phyloP scores from a whole-genome alignment of 2,888 invertebrate genomes.

The Drosophila phalerata region DNA sequence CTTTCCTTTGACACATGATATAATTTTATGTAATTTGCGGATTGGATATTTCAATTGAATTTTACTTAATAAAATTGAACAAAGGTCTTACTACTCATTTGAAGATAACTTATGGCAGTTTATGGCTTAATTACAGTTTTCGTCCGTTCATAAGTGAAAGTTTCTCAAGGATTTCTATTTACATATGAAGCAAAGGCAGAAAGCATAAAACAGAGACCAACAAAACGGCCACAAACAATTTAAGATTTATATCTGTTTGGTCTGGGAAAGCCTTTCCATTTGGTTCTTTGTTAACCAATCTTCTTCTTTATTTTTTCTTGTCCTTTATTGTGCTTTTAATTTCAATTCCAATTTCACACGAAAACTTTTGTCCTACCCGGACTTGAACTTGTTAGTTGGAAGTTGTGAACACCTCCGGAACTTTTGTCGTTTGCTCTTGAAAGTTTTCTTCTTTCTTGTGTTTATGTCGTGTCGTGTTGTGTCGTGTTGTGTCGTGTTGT shows the following conservation, averaged over 20 bases:
- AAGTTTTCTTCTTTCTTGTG: slow-evolving; percentile 43
- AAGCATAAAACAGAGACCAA: background rate
- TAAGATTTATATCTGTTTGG: slow-evolving; percentile 13
- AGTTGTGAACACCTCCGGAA: slow-evolving; percentile 23
- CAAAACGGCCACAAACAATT: slow-evolving; percentile 31
- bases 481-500: slow-evolving; percentile 41
- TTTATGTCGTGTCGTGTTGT: slow-evolving; percentile 9
- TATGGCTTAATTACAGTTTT: background rate
- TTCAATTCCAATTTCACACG: slow-evolving; percentile 71
- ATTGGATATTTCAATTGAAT: background rate
- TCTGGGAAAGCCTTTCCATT: background rate
- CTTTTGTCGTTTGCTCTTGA: slow-evolving; percentile 43
- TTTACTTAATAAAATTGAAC: background rate
- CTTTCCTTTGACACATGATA: too few species aligned
- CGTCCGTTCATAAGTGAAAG: slow-evolving; percentile 9
- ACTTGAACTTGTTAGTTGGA: slow-evolving; percentile 2
- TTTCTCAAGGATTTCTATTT: slow-evolving; percentile 41
- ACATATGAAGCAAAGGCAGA: slow-evolving; percentile 20
- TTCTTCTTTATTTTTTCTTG: background rate
- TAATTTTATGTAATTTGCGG: too few species aligned
- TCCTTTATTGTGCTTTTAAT: slow-evolving; percentile 65
- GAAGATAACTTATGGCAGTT: background rate
- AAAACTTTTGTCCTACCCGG: slow-evolving; percentile 57
- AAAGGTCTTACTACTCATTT: background rate
- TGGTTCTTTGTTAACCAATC: slow-evolving; percentile 14